Evolutionary conservation across 2,113 vertebrate genomes (phyloP).

Genomic region (Xenus cinereus): DNA sequence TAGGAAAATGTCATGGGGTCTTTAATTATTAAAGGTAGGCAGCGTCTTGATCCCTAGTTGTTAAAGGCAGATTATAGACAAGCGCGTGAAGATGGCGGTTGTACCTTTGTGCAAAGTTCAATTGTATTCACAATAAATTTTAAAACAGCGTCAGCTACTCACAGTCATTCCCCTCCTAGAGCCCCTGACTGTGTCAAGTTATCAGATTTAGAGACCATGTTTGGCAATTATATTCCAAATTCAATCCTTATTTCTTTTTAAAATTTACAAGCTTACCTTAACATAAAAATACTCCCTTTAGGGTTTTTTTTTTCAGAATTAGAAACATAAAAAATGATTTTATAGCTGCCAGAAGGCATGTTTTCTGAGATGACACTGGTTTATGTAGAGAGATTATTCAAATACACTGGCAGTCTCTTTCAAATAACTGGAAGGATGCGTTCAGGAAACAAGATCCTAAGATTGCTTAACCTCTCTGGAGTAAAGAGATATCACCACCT

Average conservation of each 20-base stretch:
- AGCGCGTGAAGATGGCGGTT: fast-evolving
- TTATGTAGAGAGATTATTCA: slow-evolving; percentile 2
- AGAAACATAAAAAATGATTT: not conserved
- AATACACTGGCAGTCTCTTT: not conserved
- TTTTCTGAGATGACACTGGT: slow-evolving; percentile 5
- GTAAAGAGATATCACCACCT: not conserved
- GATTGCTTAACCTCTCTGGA: not conserved
- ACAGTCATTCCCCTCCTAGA: not conserved
- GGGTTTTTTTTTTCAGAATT: not conserved
- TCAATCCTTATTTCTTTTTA: not conserved
- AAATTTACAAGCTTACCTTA: slow-evolving; percentile 22
- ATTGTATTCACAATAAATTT: not conserved
- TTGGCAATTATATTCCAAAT: not conserved
- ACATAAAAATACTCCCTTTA: not conserved
- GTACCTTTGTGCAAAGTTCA: not conserved
- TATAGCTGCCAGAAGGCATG: not conserved
- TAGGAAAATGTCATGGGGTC: not conserved
- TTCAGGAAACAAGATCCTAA: not conserved
- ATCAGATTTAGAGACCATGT: not conserved
- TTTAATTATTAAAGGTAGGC: not conserved
- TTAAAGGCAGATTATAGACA: not conserved
- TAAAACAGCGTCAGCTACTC: not conserved
- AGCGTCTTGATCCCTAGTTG: not conserved
- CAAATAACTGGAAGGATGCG: not conserved
- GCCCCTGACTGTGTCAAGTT: not conserved